These are phyloP conservation scores for Podarcis cretensis DNA, from an alignment of 2,113 vertebrate species.

Conservation along the genomic window DNA sequence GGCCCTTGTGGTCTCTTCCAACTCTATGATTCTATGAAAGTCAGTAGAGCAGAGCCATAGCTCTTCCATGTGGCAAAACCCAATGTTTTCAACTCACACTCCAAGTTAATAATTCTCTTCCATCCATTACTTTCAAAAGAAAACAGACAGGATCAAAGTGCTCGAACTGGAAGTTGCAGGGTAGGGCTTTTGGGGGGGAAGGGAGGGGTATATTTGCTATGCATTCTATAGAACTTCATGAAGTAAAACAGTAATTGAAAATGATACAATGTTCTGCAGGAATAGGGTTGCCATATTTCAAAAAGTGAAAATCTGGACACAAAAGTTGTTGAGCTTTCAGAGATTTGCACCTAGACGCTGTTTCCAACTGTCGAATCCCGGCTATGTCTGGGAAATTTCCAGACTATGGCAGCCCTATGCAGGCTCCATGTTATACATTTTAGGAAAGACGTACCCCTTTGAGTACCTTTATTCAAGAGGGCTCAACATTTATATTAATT, in stretches of 20 bases:
- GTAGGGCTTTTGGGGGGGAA: neutral
- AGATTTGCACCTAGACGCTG: too few species aligned
- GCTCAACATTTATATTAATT: conserved; percentile 28
- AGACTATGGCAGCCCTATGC: too few species aligned
- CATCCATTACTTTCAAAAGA: neutral
- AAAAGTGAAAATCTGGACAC: too few species aligned
- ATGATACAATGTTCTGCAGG: neutral
- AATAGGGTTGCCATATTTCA: too few species aligned
- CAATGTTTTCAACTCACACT: neutral
- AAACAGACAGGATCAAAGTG: neutral
- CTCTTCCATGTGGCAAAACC: neutral
- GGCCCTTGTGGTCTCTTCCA: too few species aligned
- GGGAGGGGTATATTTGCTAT: neutral
- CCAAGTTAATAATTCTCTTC: neutral
- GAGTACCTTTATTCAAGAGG: neutral
- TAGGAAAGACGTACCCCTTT: neutral
- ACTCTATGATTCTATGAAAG: neutral
- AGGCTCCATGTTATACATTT: neutral
- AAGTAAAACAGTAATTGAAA: neutral
- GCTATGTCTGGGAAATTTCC: too few species aligned
- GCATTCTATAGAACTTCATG: neutral
- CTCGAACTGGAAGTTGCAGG: neutral
- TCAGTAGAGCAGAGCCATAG: neutral
- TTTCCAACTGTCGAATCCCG: too few species aligned
- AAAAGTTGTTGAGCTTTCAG: too few species aligned